Percentiles rank a stretch among this genome's conserved stretches.
phyloP scores from a whole-genome alignment of 2,888 invertebrate genomes.

The Blomia tropicalis region DNA sequence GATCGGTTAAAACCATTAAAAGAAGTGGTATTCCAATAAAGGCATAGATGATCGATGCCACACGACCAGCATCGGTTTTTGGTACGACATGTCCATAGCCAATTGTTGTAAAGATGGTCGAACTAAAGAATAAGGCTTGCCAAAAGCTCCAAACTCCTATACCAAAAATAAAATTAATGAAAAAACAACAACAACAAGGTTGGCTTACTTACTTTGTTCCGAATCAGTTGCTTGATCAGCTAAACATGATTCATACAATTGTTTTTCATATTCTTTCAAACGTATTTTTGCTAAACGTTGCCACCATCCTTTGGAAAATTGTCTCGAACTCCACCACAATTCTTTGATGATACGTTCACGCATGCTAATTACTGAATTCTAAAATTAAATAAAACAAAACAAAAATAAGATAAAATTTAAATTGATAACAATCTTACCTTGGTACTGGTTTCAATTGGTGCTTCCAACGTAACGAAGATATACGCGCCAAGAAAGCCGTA shows the following conservation, averaged over 20 bases:
- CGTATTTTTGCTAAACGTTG: conserved; percentile 20
- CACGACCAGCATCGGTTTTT: conserved; percentile 63
- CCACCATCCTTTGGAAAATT: conserved; percentile 23
- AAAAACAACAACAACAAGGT: neutral
- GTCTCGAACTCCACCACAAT: conserved; percentile 23
- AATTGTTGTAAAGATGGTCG: conserved; percentile 74
- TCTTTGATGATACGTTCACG: conserved; percentile 23
- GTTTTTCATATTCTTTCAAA: conserved; percentile 65
- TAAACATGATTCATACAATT: conserved; percentile 39
- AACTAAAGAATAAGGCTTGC: conserved; percentile 70
- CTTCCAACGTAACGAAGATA: conserved; percentile 61
- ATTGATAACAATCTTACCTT: too few relatives aligned
- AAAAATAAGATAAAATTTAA: too few relatives aligned
- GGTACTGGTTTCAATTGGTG: conserved; percentile 39
- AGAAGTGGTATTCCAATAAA: conserved; percentile 89
- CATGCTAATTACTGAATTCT: conserved; percentile 23
- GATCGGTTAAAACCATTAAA: conserved; percentile 78
- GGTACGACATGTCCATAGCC: conserved; percentile 94
- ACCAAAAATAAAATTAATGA: conserved; percentile 30
- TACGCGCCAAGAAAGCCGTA: conserved; percentile 68
- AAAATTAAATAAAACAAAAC: neutral
- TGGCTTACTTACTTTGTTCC: conserved; percentile 23
- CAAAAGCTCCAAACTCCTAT: conserved; percentile 57
- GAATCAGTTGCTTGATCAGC: conserved; percentile 26
- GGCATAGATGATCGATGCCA: conserved; percentile 79